phyloP scores from a whole-genome alignment of 1,140 invertebrate species.

The Idris sp. region DNA sequence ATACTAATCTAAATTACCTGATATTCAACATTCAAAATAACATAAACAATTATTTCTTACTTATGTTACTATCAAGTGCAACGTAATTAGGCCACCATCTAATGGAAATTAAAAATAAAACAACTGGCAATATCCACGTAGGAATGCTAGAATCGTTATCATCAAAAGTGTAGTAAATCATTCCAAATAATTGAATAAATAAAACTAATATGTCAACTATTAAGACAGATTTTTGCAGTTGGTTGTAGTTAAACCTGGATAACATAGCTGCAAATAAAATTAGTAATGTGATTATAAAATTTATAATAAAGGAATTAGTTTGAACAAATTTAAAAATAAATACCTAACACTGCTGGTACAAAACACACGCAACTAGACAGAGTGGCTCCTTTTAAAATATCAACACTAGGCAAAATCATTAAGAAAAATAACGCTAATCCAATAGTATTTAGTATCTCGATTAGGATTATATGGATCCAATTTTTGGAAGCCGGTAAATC shows the following conservation, averaged over 20 bases:
- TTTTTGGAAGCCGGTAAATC: conserved; percentile 77
- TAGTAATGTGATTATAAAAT: neutral
- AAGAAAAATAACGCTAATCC: conserved; percentile 90
- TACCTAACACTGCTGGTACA: conserved; percentile 86
- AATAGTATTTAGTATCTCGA: conserved; percentile 89
- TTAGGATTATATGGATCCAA: conserved; percentile 82
- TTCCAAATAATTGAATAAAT: conserved; percentile 61
- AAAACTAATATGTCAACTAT: conserved; percentile 79
- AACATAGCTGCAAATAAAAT: conserved; percentile 73
- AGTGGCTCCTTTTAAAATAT: conserved; percentile 93
- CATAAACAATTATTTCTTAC: too few species aligned
- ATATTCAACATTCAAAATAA: too few species aligned
- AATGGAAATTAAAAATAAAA: conserved; percentile 85
- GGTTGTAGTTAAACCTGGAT: conserved; percentile 71
- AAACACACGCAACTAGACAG: conserved; percentile 93
- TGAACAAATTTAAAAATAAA: too few species aligned
- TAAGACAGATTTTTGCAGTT: conserved; percentile 19
- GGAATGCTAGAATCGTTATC: conserved; percentile 59
- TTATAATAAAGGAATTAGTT: too few species aligned
- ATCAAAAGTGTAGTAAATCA: conserved; percentile 50
- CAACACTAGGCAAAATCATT: conserved; percentile 89
- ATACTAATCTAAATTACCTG: too few species aligned
- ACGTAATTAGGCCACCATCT: conserved; percentile 93
- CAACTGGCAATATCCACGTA: conserved; percentile 82
- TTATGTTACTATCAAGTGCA: conserved; percentile 79